Evolutionary conservation across 2,113 vertebrate genomes (phyloP).

Genomic region (Salminus brasiliensis): DNA sequence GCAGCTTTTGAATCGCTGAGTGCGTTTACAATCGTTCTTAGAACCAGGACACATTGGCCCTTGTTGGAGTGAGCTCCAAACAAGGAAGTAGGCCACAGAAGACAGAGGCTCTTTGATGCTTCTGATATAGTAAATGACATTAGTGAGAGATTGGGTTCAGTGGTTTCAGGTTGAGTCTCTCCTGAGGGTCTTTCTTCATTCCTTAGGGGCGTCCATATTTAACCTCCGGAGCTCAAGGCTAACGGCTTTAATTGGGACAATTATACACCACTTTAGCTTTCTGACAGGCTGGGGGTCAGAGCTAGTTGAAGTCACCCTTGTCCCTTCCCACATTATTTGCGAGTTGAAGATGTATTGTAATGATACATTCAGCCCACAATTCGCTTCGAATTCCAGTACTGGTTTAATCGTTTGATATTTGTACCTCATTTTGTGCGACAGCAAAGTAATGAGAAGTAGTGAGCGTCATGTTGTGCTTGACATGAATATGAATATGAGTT

Average conservation of each 20-base stretch:
- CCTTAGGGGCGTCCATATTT: neutral
- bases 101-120: slow-evolving; percentile 23
- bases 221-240: slow-evolving; percentile 24
- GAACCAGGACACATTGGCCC: neutral
- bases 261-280: slow-evolving; percentile 43
- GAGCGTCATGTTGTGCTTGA: too few relatives aligned
- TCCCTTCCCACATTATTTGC: neutral
- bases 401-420: too few relatives aligned
- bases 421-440: too few relatives aligned
- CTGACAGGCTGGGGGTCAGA: neutral
- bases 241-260: slow-evolving; percentile 40
- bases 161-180: slow-evolving; percentile 15
- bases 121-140: slow-evolving; percentile 7
- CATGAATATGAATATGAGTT: too few relatives aligned
- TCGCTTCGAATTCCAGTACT: too few relatives aligned
- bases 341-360: neutral
- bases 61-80: neutral
- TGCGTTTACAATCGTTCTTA: neutral
- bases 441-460: too few relatives aligned
- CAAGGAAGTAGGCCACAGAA: neutral
- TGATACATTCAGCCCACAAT: too few relatives aligned
- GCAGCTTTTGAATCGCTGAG: neutral
- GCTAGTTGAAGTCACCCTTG: neutral
- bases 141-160: slow-evolving; percentile 32
- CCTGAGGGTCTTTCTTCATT: neutral